Conservation (phyloP, 2,888 invertebrate species). For the Chesias legatella region DNA sequence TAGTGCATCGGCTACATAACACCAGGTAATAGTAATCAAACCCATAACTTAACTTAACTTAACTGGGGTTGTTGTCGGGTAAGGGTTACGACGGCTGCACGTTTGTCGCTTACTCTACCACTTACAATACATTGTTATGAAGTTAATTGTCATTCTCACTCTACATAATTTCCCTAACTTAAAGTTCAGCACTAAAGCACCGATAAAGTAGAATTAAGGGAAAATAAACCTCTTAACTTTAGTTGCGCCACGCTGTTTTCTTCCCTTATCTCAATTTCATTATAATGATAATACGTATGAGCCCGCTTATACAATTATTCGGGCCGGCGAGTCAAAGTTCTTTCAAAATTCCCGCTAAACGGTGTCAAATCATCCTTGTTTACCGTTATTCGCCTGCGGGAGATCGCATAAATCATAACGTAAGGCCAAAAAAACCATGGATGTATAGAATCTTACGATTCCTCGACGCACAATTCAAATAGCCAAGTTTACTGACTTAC, state of each 20-base stretch:
- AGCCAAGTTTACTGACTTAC: constrained; percentile 35
- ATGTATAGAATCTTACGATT: constrained; percentile 34
- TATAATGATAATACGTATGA: constrained; percentile 69
- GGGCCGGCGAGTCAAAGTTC: constrained; percentile 27
- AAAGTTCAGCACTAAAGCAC: constrained; percentile 42
- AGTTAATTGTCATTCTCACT: no score
- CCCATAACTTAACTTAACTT: no score
- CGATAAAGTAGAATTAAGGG: constrained; percentile 56
- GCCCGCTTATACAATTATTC: constrained; percentile 67
- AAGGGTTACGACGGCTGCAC: no score
- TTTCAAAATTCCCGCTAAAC: constrained; percentile 45
- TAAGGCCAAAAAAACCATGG: constrained; percentile 37
- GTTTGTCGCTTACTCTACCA: no score
- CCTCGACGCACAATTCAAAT: constrained; percentile 40
- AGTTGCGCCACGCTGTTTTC: constrained; percentile 63
- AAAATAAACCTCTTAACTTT: constrained; percentile 59
- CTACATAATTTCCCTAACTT: constrained; percentile 38
- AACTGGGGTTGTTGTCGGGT: no score
- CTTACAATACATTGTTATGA: no score
- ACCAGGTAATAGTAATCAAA: no score
- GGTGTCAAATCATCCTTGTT: constrained; percentile 59
- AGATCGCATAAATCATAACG: constrained; percentile 52
- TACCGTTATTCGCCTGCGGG: constrained; percentile 38
- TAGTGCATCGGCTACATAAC: no score
- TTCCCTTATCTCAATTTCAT: constrained; percentile 71